These are phyloP conservation scores for Hypocryptadius cinnamomeus DNA, from an alignment of 2,113 vertebrate genomes.

Conservation along the genomic window DNA sequence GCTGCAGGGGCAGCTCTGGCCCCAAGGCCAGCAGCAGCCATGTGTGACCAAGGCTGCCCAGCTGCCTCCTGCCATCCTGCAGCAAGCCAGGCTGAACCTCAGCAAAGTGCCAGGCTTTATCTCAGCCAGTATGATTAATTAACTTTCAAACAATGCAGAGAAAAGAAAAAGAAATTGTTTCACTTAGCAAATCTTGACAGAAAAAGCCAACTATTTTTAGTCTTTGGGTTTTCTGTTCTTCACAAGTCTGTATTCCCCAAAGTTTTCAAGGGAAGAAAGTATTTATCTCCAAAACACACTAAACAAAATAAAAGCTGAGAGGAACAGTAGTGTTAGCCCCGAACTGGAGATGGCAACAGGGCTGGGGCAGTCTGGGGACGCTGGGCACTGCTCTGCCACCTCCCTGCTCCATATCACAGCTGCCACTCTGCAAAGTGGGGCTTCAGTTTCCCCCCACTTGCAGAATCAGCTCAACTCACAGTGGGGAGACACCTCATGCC, in stretches of 20 bases:
- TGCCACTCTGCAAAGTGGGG: not conserved
- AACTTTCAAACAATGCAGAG: not conserved
- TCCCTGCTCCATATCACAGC: fast-evolving
- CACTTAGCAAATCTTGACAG: not conserved
- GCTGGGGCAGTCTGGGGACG: not conserved
- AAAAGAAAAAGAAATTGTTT: not conserved
- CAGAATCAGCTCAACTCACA: not conserved
- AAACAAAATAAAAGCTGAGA: not conserved
- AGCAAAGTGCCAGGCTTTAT: not conserved
- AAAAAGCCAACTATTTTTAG: not conserved
- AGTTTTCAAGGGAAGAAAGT: not conserved
- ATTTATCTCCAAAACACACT: not conserved
- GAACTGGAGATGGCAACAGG: fast-evolving
- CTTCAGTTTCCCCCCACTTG: not conserved
- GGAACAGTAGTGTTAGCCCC: not conserved
- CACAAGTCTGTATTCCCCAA: not conserved
- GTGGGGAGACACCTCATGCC: not conserved
- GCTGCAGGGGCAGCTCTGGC: not conserved
- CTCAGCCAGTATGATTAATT: not conserved
- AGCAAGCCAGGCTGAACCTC: fast-evolving
- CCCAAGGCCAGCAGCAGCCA: not conserved
- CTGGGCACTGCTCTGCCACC: not conserved
- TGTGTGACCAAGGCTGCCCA: not conserved
- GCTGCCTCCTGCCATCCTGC: not conserved
- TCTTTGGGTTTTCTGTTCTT: not conserved